Evolutionary conservation across 2,797 vertebrate species (phyloP).

Genomic region (Epinephelus coioides): DNA sequence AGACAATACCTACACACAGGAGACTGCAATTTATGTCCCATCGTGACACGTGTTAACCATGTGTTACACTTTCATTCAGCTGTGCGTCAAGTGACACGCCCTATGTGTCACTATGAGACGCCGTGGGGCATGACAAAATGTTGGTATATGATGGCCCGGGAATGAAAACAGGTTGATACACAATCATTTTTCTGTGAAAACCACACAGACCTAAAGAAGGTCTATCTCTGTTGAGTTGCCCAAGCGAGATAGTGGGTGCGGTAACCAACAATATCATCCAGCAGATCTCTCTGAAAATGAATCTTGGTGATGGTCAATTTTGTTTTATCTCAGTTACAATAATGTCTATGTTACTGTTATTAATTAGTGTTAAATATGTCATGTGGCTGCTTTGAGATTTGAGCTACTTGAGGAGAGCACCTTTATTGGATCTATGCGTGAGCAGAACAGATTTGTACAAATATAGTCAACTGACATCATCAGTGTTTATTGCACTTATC

Average conservation of each 20-base stretch:
- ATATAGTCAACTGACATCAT: neutral
- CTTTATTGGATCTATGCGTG: neutral
- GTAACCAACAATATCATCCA: neutral
- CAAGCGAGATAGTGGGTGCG: neutral
- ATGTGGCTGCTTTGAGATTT: conserved; percentile 8
- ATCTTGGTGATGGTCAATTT: neutral
- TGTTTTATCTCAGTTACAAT: neutral
- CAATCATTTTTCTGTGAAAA: neutral
- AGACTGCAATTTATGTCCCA: no score
- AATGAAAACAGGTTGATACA: no score
- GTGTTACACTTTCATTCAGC: no score
- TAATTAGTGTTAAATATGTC: neutral
- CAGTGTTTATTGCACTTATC: neutral
- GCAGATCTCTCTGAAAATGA: neutral
- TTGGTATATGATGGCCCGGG: no score
- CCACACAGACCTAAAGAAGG: neutral
- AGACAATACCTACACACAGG: no score
- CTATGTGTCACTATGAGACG: no score
- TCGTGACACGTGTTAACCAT: no score
- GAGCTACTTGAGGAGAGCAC: neutral
- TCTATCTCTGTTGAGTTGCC: neutral
- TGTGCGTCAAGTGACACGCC: no score
- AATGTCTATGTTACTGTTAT: neutral
- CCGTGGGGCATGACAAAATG: no score
- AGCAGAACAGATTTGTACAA: neutral